These are phyloP conservation scores for Stylophora pistillata DNA, from an alignment of 64 coral and sea anemone genomes.

Conservation along the genomic window DNA sequence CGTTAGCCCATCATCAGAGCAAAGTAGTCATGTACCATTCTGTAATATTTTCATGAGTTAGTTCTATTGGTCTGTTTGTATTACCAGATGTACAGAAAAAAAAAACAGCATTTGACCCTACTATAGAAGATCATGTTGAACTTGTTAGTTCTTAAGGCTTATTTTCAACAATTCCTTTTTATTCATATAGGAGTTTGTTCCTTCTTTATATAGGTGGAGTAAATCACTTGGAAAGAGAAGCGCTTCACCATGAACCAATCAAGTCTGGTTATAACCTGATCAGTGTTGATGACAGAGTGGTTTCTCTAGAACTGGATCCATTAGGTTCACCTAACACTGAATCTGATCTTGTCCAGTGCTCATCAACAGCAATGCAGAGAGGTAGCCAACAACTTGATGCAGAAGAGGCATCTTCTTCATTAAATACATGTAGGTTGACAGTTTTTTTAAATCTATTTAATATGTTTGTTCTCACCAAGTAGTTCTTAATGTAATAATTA, in stretches of 20 bases:
- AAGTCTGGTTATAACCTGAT: conserved; percentile 31
- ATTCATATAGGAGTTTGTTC: not conserved
- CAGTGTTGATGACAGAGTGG: conserved; percentile 26
- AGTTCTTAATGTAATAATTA: too few relatives aligned
- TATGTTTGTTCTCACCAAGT: too few relatives aligned
- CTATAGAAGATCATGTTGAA: too few relatives aligned
- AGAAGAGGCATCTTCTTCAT: not conserved
- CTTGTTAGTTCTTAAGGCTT: too few relatives aligned
- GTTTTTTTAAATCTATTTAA: too few relatives aligned
- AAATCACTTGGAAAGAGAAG: not conserved
- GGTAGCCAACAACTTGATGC: not conserved
- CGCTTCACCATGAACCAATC: not conserved
- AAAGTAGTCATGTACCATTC: too few relatives aligned
- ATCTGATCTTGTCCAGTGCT: conserved; percentile 14
- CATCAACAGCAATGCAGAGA: conserved; percentile 8
- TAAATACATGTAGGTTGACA: not conserved
- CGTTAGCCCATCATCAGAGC: too few relatives aligned
- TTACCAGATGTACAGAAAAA: too few relatives aligned
- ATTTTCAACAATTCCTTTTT: not conserved
- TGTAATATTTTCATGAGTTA: too few relatives aligned
- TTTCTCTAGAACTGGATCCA: conserved; percentile 12
- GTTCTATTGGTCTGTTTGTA: too few relatives aligned
- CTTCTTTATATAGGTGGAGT: not conserved
- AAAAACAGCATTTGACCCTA: too few relatives aligned
- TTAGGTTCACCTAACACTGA: not conserved